Evolutionary conservation across 2,797 vertebrate species (phyloP).

Genomic region (Mionectes olivaceus): DNA sequence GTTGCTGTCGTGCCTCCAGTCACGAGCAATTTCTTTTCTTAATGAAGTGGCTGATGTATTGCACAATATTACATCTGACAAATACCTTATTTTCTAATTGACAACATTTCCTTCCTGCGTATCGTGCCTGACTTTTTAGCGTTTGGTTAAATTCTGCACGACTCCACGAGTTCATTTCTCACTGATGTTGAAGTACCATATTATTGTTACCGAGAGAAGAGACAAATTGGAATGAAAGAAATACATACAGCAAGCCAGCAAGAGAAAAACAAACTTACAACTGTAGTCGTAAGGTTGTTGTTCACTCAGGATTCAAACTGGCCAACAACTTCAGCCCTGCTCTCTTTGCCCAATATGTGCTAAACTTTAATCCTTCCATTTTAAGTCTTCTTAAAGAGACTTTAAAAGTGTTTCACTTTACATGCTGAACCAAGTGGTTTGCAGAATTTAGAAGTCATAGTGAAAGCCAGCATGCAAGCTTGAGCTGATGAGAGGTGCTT

Average conservation of each 20-base stretch:
- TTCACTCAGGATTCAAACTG: neutral
- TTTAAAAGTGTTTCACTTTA: neutral
- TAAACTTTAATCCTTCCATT: neutral
- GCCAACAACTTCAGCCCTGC: neutral
- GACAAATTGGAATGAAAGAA: neutral
- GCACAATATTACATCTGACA: conserved; percentile 30
- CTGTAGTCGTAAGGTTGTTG: neutral
- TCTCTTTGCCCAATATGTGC: neutral
- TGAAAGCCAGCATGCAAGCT: neutral
- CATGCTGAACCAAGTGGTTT: neutral
- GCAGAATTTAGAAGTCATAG: neutral
- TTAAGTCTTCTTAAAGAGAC: neutral
- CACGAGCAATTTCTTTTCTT: neutral
- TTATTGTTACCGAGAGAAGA: neutral
- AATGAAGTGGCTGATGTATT: neutral
- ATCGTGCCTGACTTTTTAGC: neutral
- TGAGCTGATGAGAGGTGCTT: neutral
- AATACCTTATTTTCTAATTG: conserved; percentile 45
- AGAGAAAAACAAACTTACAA: neutral
- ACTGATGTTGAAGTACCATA: neutral
- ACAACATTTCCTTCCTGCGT: neutral
- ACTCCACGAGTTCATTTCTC: conserved; percentile 17
- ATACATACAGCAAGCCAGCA: neutral
- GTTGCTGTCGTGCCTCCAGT: neutral
- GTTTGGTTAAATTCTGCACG: neutral